Percentiles rank a stretch among this genome's conserved stretches.
Evolutionary conservation across 2,888 invertebrate genomes (phyloP).

Genomic region (Eilema depressum): DNA sequence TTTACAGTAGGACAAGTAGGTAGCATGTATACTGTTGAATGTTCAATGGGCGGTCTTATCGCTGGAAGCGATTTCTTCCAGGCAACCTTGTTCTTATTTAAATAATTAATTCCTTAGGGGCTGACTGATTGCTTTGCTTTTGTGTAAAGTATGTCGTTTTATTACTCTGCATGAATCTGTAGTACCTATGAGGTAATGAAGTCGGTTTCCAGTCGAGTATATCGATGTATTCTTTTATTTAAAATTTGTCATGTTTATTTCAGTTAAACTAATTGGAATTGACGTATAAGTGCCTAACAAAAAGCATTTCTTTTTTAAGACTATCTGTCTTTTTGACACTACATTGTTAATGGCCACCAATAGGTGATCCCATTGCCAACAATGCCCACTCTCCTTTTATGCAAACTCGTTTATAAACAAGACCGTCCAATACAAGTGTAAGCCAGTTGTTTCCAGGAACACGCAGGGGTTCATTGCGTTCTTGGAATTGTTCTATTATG

Average conservation of each 20-base stretch:
- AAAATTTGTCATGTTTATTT: too few species aligned
- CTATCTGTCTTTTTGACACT: not conserved
- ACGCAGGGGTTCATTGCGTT: slow-evolving; percentile 31
- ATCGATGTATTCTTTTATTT: too few species aligned
- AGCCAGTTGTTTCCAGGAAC: slow-evolving; percentile 47
- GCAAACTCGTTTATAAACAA: slow-evolving; percentile 59
- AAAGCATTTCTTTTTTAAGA: not conserved
- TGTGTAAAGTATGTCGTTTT: not conserved
- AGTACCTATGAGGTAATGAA: not conserved
- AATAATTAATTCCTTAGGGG: not conserved
- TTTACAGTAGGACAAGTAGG: too few species aligned
- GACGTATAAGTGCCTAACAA: not conserved
- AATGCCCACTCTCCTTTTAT: slow-evolving; percentile 43
- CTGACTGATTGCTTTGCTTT: not conserved
- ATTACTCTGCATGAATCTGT: not conserved
- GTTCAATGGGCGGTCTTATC: too few species aligned
- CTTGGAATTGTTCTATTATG: slow-evolving; percentile 16
- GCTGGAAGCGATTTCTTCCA: too few species aligned
- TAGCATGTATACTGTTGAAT: too few species aligned
- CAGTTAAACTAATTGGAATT: too few species aligned
- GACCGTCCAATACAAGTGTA: slow-evolving; percentile 39
- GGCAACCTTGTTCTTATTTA: too few species aligned
- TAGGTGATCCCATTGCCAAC: not conserved
- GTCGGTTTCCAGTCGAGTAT: not conserved
- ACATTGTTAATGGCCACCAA: slow-evolving; percentile 1